Conservation (phyloP, 2,888 invertebrate genomes). For the Drosophila rellima region DNA sequence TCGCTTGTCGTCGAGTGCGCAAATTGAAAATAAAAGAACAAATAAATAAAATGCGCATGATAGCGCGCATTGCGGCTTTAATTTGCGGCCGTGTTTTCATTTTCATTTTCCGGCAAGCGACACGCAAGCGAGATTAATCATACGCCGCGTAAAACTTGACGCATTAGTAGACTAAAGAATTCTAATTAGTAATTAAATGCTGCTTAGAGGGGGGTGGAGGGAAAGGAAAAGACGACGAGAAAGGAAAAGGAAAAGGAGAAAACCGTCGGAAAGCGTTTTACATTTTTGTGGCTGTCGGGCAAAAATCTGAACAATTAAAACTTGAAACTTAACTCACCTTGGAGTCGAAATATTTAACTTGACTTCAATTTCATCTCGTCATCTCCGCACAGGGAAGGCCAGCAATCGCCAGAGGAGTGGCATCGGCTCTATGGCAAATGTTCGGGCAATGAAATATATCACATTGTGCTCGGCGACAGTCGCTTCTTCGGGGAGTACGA, state of each 20-base stretch:
- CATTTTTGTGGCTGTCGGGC: slow-evolving; percentile 16
- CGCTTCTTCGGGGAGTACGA: slow-evolving; percentile 99
- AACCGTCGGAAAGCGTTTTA: neutral
- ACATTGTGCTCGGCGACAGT: slow-evolving; percentile 97
- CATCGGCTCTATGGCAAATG: slow-evolving; percentile 99
- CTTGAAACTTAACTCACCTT: slow-evolving; percentile 31
- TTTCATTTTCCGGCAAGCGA: slow-evolving; percentile 7
- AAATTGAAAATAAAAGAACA: slow-evolving; percentile 15
- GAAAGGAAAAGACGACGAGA: neutral
- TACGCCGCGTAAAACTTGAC: slow-evolving; percentile 60
- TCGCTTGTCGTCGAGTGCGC: slow-evolving; percentile 33
- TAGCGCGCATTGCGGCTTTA: slow-evolving; percentile 28
- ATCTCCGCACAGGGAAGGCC: slow-evolving; percentile 83
- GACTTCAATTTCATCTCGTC: neutral
- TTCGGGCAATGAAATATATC: slow-evolving; percentile 99
- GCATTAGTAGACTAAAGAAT: slow-evolving; percentile 52
- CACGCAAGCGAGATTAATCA: slow-evolving; percentile 61
- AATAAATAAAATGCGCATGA: slow-evolving; percentile 26
- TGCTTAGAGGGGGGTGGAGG: neutral
- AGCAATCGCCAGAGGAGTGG: slow-evolving; percentile 95
- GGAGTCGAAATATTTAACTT: neutral
- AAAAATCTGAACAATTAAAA: slow-evolving; percentile 40
- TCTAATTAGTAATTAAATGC: slow-evolving; percentile 41
- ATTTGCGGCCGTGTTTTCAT: slow-evolving; percentile 20
- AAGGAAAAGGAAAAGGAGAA: neutral